A percentile compares a stretch with the other conserved stretches of the same genome.
These are phyloP conservation scores for Sitta carolinensis DNA, from an alignment of 2,797 vertebrate species.

Conservation along the genomic window DNA sequence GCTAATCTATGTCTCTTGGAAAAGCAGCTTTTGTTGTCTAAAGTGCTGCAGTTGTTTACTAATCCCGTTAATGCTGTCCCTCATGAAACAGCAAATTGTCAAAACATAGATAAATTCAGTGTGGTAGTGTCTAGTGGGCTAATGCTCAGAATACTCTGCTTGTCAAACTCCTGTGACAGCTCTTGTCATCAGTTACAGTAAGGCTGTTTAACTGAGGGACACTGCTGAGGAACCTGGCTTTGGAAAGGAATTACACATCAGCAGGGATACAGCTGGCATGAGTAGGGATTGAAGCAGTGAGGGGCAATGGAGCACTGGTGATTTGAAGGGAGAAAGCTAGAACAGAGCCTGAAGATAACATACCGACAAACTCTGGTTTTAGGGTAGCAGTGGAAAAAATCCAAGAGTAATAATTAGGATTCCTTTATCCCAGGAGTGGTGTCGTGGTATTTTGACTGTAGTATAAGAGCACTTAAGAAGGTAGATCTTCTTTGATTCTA, in stretches of 20 bases:
- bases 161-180: background rate
- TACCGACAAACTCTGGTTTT: background rate
- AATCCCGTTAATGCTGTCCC: background rate
- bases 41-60: background rate
- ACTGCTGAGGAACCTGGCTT: background rate
- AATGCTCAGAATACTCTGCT: background rate
- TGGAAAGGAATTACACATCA: background rate
- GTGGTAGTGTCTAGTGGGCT: background rate
- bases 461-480: background rate
- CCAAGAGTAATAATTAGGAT: background rate
- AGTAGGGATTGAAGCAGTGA: background rate
- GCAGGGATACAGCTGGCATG: rapidly evolving
- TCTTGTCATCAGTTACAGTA: background rate
- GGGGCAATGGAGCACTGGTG: background rate
- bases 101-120: background rate
- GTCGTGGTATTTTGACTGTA: background rate
- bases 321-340: background rate
- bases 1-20: background rate
- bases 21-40: background rate
- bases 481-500: background rate
- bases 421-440: background rate
- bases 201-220: background rate
- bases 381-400: background rate
- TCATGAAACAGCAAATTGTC: background rate
- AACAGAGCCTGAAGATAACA: background rate